Conservation (phyloP, 2,797 vertebrate species). For the Ceyx erithaca region DNA sequence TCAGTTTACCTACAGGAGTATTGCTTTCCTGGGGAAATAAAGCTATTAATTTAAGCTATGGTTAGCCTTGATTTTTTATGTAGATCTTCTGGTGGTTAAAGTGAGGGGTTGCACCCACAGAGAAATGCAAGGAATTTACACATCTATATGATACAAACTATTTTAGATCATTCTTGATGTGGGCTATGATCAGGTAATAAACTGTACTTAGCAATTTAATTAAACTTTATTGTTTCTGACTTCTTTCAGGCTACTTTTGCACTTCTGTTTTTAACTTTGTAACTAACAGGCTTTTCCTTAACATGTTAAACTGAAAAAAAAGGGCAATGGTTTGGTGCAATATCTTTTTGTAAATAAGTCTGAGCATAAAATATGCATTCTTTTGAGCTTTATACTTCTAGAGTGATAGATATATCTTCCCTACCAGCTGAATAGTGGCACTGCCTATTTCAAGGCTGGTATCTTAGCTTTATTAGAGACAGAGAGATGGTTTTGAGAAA, state of each 20-base stretch:
- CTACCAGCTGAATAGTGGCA: neutral
- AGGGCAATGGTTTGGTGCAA: constrained; percentile 67
- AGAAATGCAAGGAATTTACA: neutral
- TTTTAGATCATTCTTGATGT: constrained; percentile 46
- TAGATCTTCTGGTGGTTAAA: neutral
- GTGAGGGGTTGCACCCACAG: neutral
- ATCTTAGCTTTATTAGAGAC: constrained; percentile 29
- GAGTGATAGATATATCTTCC: constrained; percentile 31
- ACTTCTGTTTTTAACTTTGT: constrained; percentile 74
- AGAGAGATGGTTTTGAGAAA: neutral
- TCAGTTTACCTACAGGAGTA: constrained; percentile 7
- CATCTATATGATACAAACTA: neutral
- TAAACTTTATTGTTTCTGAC: constrained; percentile 69
- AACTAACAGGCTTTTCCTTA: constrained; percentile 59
- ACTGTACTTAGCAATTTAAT: constrained; percentile 74
- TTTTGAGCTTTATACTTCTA: constrained; percentile 53
- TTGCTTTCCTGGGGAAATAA: constrained; percentile 44
- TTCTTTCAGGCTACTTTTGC: constrained; percentile 72
- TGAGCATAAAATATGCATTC: constrained; percentile 64
- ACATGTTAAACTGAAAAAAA: constrained; percentile 40
- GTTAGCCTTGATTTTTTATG: constrained; percentile 13
- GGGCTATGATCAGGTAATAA: constrained; percentile 72
- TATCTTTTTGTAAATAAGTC: constrained; percentile 75
- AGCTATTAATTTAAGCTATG: constrained; percentile 12
- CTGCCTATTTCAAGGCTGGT: constrained; percentile 7